Percentiles rank a stretch among this genome's conserved stretches.
Evolutionary conservation across 2,888 invertebrate genomes (phyloP).

Genomic region (Eumerus sabulonum): DNA sequence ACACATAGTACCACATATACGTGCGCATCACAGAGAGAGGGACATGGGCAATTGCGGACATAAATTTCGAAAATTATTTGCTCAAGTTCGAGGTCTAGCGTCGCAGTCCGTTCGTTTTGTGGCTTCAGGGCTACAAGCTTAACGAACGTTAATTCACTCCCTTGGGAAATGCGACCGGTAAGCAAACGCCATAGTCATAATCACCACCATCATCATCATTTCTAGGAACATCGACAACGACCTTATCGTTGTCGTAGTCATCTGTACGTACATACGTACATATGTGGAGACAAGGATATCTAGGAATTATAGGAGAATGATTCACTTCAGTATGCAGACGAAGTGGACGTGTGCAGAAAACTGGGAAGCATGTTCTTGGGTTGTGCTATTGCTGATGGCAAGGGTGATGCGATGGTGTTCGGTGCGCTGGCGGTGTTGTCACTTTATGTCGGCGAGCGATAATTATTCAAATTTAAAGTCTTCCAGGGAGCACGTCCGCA

Average conservation of each 20-base stretch:
- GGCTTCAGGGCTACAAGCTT: slow-evolving; percentile 66
- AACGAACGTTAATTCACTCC: slow-evolving; percentile 69
- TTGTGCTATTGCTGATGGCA: slow-evolving; percentile 2
- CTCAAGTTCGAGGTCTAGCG: slow-evolving; percentile 68
- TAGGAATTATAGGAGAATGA: slow-evolving; percentile 63
- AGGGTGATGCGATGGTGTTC: slow-evolving; percentile 3
- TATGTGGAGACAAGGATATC: slow-evolving; percentile 46
- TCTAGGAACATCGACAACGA: background rate
- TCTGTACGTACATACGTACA: background rate
- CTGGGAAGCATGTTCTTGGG: slow-evolving; percentile 24
- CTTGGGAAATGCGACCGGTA: slow-evolving; percentile 45
- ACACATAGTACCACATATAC: no score
- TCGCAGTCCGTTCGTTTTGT: slow-evolving; percentile 64
- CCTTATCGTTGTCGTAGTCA: slow-evolving; percentile 14
- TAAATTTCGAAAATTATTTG: slow-evolving; percentile 67
- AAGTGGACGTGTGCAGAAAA: slow-evolving; percentile 41
- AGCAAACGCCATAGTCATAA: slow-evolving; percentile 42
- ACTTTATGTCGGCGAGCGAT: slow-evolving; percentile 62
- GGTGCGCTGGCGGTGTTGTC: slow-evolving; percentile 49
- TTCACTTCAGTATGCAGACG: slow-evolving; percentile 40
- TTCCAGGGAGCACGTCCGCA: slow-evolving; percentile 56
- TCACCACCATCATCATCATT: slow-evolving; percentile 22
- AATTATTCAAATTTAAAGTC: slow-evolving; percentile 66
- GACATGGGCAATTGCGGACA: slow-evolving; percentile 49
- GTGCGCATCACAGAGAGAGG: slow-evolving; percentile 4